Evolutionary conservation across 2,888 invertebrate species (phyloP), one percentile per base, ranked within the genome.

Genomic region (Bruchidius siliquastri): DNA sequence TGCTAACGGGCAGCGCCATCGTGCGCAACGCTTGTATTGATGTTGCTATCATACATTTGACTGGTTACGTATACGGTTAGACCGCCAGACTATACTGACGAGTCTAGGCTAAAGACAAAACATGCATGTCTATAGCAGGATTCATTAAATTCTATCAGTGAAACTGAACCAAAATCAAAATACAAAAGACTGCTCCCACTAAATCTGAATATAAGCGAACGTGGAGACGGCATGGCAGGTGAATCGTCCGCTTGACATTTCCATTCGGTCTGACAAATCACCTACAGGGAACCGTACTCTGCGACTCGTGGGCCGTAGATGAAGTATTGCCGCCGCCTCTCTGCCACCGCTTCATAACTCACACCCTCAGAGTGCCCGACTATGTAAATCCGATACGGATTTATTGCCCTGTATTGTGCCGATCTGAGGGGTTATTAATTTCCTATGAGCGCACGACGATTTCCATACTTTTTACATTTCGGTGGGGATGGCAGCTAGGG

Each of bases 211-310:
- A 77, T 82, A 76, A 81, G 49, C 49, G 49, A 49, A 49, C 49
- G 30, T 49, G 49, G 49, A 49, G 49, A 8, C 26, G 13, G 49
- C 49, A 49, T 4, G 49, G 49, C 49, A 49, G 49, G 49, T 49
- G 49, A 49, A 49, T 49, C 49, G 49, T 49, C 13, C 49, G 49
- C 18, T 49, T 49, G 49, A 49, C 49, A 13, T 49, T 49, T 49
- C 49, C 49, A 49, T 49, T 49, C 49, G 49, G 6, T 13, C 13
- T 49, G 79, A 83, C 82, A 83, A 84, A 84, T 83, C 80, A 81
- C 80, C 79, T 79, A 83, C 83, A 83, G 74, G 80, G 81, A 79
- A 78, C 81, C 77, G 78, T 82, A 83, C 83, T 83, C 78, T 79
- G 78, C 77, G 78, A 75, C 49, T 49, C 49, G 49, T 49, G 49